These are phyloP conservation scores for Grapholita molesta DNA, from an alignment of 1,140 invertebrate genomes.

Conservation along the genomic window DNA sequence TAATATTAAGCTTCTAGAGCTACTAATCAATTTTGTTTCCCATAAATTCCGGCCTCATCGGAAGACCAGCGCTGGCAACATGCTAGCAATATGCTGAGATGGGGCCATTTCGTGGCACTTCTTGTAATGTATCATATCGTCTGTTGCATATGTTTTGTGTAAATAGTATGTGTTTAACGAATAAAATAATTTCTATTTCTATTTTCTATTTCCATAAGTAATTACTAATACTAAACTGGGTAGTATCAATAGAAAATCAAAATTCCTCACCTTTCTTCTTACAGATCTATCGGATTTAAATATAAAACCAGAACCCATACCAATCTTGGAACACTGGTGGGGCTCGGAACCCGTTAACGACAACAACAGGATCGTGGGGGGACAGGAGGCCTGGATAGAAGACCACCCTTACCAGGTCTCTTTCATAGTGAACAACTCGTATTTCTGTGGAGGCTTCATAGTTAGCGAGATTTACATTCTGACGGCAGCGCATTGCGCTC, in stretches of 20 bases:
- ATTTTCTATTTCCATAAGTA: too few relatives aligned
- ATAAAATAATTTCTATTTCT: too few relatives aligned
- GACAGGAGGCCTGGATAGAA: slow-evolving; percentile 76
- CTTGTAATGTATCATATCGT: too few relatives aligned
- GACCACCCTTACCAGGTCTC: slow-evolving; percentile 82
- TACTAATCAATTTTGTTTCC: too few relatives aligned
- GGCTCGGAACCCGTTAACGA: slow-evolving; percentile 12
- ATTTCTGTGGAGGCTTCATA: slow-evolving; percentile 83
- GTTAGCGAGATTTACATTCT: slow-evolving; percentile 78
- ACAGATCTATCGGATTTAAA: not conserved
- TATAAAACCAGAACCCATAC: not conserved
- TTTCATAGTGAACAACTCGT: slow-evolving; percentile 66
- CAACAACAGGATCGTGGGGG: slow-evolving; percentile 81
- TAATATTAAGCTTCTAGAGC: too few relatives aligned
- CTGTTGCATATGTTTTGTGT: too few relatives aligned
- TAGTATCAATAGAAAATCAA: not conserved
- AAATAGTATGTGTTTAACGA: too few relatives aligned
- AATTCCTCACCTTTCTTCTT: not conserved
- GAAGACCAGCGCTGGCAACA: too few relatives aligned
- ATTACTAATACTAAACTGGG: too few relatives aligned
- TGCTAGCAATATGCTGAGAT: too few relatives aligned
- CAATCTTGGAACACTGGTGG: not conserved
- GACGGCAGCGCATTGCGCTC: slow-evolving; percentile 83
- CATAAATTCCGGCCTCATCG: too few relatives aligned
- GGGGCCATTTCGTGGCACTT: too few relatives aligned